phyloP scores from a whole-genome alignment of 2,797 vertebrate species.

The Selene dorsalis region DNA sequence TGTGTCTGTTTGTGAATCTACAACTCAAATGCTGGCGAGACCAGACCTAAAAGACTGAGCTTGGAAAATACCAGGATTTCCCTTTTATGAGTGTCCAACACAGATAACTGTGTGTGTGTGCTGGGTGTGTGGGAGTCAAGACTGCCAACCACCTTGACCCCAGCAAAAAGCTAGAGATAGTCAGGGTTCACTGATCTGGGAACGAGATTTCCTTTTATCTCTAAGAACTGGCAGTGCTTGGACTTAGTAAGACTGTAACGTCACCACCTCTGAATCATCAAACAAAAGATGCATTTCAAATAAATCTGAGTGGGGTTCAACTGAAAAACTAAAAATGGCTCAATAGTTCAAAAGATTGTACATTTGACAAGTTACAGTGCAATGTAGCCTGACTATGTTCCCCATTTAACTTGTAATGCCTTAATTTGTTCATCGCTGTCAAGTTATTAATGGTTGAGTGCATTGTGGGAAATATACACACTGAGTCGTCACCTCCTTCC shows the following conservation, averaged over 20 bases:
- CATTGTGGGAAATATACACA: constrained; percentile 46
- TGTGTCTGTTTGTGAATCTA: background rate
- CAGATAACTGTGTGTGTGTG: constrained; percentile 13
- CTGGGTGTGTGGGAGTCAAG: constrained; percentile 60
- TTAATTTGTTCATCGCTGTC: constrained; percentile 13
- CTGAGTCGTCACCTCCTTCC: constrained; percentile 50
- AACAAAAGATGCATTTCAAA: constrained; percentile 18
- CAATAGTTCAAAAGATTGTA: constrained; percentile 5
- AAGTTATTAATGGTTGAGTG: constrained; percentile 43
- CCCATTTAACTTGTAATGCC: background rate
- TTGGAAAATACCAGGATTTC: constrained; percentile 6
- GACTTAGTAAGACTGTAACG: constrained; percentile 49
- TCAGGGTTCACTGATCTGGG: constrained; percentile 49
- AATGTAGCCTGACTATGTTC: background rate
- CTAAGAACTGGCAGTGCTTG: constrained; percentile 31
- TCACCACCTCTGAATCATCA: constrained; percentile 35
- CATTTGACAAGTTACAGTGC: background rate
- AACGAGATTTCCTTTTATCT: constrained; percentile 65
- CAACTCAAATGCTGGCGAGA: background rate
- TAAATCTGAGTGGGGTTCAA: constrained; percentile 31
- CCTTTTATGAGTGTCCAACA: constrained; percentile 27
- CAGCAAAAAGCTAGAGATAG: constrained; percentile 43
- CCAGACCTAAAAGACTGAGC: background rate
- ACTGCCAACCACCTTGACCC: constrained; percentile 64
- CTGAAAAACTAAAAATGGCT: constrained; percentile 16